These are phyloP conservation scores for Cephus runcator DNA, from an alignment of 2,888 invertebrate species.

Conservation along the genomic window DNA sequence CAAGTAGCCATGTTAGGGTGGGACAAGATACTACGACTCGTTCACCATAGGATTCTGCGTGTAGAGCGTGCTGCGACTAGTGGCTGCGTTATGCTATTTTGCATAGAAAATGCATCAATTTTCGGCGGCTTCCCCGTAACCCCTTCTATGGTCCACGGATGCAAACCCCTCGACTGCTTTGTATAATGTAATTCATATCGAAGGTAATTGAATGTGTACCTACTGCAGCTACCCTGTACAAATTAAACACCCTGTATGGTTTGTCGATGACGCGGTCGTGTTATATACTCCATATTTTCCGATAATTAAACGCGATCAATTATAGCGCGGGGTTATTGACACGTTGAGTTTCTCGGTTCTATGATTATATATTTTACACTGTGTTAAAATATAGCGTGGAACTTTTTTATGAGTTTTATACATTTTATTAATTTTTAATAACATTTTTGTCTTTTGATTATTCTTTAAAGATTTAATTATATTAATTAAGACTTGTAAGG, in stretches of 20 bases:
- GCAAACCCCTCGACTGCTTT: conserved; percentile 36
- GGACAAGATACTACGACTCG: conserved; percentile 73
- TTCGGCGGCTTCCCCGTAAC: conserved; percentile 36
- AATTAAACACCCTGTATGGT: neutral
- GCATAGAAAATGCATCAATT: conserved; percentile 62
- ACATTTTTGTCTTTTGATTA: neutral
- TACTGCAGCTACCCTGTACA: neutral
- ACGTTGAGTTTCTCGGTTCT: neutral
- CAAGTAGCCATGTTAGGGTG: conserved; percentile 47
- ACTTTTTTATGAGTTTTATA: neutral
- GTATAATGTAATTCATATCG: conserved; percentile 49
- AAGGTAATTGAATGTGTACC: conserved; percentile 50
- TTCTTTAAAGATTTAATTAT: neutral
- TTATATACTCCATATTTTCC: neutral
- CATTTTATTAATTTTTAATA: neutral
- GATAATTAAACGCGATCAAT: neutral
- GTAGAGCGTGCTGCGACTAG: conserved; percentile 22
- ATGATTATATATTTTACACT: neutral
- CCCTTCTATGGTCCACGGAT: conserved; percentile 20
- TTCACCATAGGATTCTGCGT: conserved; percentile 32
- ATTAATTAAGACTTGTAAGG: neutral
- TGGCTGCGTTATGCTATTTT: conserved; percentile 53
- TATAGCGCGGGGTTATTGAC: neutral
- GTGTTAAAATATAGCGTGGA: neutral
- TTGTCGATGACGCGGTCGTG: neutral